phyloP scores from a whole-genome alignment of 2,797 vertebrate species.

The Acrocephalus scirpaceus region DNA sequence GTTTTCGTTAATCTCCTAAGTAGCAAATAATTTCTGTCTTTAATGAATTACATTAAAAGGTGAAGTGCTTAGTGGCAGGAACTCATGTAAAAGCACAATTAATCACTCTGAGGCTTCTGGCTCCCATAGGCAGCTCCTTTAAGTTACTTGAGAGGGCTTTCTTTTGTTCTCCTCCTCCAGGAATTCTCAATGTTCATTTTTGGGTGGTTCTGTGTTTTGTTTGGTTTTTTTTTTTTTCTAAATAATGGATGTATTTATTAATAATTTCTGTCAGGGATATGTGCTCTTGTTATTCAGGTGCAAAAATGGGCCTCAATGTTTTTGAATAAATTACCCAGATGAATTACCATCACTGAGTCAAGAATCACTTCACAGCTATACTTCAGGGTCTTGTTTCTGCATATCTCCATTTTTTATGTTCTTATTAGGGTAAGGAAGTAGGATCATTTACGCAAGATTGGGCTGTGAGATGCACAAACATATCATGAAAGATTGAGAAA shows the following conservation, averaged over 20 bases:
- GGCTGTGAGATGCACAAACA: neutral
- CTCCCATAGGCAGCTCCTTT: neutral
- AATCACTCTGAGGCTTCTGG: slow-evolving; percentile 15
- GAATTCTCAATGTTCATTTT: neutral
- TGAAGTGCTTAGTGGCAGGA: neutral
- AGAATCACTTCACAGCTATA: neutral
- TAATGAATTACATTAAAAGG: slow-evolving; percentile 32
- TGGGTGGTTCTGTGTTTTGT: neutral
- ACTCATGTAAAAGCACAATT: neutral
- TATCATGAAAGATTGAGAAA: neutral
- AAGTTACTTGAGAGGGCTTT: neutral
- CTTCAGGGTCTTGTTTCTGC: neutral
- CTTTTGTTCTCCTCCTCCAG: neutral
- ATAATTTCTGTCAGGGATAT: neutral
- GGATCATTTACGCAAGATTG: neutral
- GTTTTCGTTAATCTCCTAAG: neutral
- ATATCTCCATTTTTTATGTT: neutral
- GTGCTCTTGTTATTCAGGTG: neutral
- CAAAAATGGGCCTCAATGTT: neutral
- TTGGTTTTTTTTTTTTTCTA: neutral
- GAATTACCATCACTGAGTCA: neutral
- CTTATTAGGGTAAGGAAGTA: neutral
- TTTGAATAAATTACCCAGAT: neutral
- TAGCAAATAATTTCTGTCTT: slow-evolving; percentile 28
- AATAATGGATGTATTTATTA: neutral